These are phyloP conservation scores for Mastomys natalensis DNA, from an alignment of 2,113 vertebrate species.

Conservation along the genomic window DNA sequence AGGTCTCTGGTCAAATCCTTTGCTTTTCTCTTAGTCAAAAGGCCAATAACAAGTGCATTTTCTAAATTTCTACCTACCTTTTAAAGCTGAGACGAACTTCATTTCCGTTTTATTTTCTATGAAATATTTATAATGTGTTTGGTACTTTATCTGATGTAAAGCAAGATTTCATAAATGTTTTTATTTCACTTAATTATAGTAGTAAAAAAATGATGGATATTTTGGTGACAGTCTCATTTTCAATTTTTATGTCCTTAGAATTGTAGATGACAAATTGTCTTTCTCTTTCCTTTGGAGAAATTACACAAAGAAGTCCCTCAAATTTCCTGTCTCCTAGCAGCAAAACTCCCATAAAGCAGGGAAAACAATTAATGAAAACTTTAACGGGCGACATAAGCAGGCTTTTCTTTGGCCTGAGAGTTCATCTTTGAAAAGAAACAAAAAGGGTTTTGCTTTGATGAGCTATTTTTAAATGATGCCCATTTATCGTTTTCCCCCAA, in stretches of 20 bases:
- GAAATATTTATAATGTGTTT: slow-evolving; percentile 8
- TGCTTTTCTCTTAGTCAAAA: not conserved
- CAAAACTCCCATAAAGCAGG: slow-evolving; percentile 27
- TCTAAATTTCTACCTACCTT: slow-evolving; percentile 2
- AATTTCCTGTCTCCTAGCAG: slow-evolving; percentile 14
- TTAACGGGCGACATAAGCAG: not conserved
- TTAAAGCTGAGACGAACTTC: not conserved
- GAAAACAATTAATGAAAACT: slow-evolving; percentile 24
- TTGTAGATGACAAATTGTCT: not conserved
- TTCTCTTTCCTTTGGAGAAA: slow-evolving; percentile 42
- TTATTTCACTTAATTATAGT: slow-evolving; percentile 35
- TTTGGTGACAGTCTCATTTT: slow-evolving; percentile 31
- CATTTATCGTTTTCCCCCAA: slow-evolving; percentile 11
- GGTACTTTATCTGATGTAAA: not conserved
- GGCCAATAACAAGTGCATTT: not conserved
- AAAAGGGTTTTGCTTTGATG: not conserved
- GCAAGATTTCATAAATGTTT: not conserved
- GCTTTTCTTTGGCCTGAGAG: not conserved
- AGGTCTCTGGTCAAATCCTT: not conserved
- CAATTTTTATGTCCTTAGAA: slow-evolving; percentile 5
- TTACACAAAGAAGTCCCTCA: not conserved
- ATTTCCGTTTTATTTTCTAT: slow-evolving; percentile 29
- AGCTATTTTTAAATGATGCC: slow-evolving; percentile 37
- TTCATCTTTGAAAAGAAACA: not conserved
- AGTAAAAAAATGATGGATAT: not conserved